Evolutionary conservation across 2,113 vertebrate genomes (phyloP), one percentile per base, ranked within the genome.

Genomic region (Pollachius pollachius): DNA sequence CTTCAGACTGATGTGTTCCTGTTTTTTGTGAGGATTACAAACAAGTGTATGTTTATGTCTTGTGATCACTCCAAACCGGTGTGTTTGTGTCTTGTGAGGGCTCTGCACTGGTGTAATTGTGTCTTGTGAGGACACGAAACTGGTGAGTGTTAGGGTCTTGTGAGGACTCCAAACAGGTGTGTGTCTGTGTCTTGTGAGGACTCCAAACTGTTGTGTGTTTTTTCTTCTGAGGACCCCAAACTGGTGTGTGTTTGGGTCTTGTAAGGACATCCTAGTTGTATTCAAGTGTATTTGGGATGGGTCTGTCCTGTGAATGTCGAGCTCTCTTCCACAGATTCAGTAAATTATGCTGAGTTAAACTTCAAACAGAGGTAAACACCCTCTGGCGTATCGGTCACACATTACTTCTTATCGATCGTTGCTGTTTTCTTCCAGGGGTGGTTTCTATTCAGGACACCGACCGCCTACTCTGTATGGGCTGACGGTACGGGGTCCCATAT

Each of bases 351-450:
- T 52, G 70, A 75, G 59, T 70, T 74, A 52, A 75, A 77, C 56
- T 64, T 69, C 25, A 68, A 19, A 3, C 25, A 63, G 34, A 30
- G 4, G 74, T 25, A 67, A 82, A 85, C 56, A 72, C 68, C 72
- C 54, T 0, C 56, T 41, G 19, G 54, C 48, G 4, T 23, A 48
- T 78, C 68, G 60, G 5, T 13, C 75, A 64, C 59, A 70, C 73
- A 81, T 79, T 79, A 77, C 66, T 57, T 56, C 0, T 27, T 2
- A 74, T 52, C 68, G 21, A 75, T 79, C 17, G 54, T 2, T 9
- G 41, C 11, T 17, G 54, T 16, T 12, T 54, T 65, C 71, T 77
- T 61, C 11, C 21, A 3, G 67, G 3, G 23, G 56, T 30, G 17
- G 21, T 58, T 65, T 69, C 25, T 67, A 67, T 75, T 68, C 60